Conservation (phyloP, 2,113 vertebrate genomes). For the Leiothrix lutea region DNA sequence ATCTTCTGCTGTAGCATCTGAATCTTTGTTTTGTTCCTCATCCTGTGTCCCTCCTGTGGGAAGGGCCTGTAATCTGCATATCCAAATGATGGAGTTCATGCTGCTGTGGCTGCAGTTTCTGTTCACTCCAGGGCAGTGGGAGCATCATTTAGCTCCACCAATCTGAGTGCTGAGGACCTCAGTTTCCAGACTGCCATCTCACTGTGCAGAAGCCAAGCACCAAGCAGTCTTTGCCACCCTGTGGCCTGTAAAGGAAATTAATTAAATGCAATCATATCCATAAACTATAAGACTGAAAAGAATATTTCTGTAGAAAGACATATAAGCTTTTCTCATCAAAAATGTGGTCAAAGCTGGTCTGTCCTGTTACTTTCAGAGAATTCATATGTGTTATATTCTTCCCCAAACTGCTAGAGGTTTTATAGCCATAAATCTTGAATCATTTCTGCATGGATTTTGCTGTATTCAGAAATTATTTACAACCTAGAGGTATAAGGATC, state of each 20-base stretch:
- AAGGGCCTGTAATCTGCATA: background rate
- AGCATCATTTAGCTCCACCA: background rate
- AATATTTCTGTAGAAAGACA: background rate
- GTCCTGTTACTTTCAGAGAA: background rate
- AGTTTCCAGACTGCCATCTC: background rate
- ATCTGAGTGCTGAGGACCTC: rapidly evolving
- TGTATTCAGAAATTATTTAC: background rate
- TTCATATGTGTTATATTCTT: background rate
- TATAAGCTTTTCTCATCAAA: background rate
- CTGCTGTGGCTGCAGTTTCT: background rate
- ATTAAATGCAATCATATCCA: background rate
- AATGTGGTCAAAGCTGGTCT: rapidly evolving
- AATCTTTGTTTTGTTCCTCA: background rate
- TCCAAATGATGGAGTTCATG: rapidly evolving
- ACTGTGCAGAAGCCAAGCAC: background rate
- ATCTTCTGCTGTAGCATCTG: background rate
- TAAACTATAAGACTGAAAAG: background rate
- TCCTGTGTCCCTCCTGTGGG: background rate
- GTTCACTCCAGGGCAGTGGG: background rate
- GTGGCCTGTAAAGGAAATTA: background rate
- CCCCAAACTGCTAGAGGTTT: background rate
- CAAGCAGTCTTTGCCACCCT: background rate
- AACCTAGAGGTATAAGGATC: background rate
- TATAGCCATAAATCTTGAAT: background rate
- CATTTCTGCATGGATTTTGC: background rate